phyloP scores from a whole-genome alignment of 2,113 vertebrate species.

The Rafetus swinhoei region DNA sequence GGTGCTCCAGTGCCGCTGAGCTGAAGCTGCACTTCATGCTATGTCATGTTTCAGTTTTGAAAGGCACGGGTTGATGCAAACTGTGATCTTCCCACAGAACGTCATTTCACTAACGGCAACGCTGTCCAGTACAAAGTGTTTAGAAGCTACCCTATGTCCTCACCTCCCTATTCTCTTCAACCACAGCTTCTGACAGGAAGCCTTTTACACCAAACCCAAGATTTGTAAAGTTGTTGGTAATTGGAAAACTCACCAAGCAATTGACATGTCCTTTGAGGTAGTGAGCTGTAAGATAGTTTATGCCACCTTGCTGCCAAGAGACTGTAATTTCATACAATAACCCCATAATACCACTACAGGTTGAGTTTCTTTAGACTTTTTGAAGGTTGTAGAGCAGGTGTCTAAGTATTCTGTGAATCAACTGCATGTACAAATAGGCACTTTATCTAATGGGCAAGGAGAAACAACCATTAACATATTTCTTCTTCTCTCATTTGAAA shows the following conservation, averaged over 20 bases:
- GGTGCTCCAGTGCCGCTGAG: not conserved
- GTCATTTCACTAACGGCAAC: not conserved
- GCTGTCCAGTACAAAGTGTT: not conserved
- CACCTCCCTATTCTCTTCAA: not conserved
- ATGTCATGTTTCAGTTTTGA: not conserved
- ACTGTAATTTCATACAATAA: not conserved
- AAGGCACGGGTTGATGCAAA: not conserved
- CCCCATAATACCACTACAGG: not conserved
- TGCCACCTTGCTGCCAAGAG: not conserved
- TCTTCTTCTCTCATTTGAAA: not conserved
- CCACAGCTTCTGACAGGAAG: not conserved
- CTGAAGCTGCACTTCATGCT: not conserved
- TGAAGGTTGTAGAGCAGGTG: not conserved
- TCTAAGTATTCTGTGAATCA: not conserved
- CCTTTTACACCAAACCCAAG: not conserved
- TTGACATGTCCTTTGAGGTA: not conserved
- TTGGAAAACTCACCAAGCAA: not conserved
- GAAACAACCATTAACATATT: not conserved
- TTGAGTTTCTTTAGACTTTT: not conserved
- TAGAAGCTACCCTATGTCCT: not conserved
- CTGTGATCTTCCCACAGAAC: not conserved
- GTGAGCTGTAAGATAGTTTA: not conserved
- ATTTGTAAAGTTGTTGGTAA: not conserved
- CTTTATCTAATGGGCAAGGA: not conserved
- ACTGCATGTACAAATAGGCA: not conserved